These are phyloP conservation scores for Macrosiphum euphorbiae DNA, from an alignment of 2,888 invertebrate genomes.

Conservation along the genomic window DNA sequence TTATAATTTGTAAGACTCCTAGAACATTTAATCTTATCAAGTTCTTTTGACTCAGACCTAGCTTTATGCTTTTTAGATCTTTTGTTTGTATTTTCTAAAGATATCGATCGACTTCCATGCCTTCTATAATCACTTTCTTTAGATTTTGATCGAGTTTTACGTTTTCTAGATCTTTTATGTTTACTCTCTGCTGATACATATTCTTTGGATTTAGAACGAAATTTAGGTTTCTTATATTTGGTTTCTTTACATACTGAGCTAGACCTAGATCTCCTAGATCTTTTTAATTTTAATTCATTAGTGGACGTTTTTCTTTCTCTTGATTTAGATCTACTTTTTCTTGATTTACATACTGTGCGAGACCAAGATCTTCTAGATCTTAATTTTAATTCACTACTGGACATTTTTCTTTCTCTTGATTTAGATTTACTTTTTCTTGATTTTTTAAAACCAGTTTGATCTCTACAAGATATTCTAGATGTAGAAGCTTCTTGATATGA, in stretches of 20 bases:
- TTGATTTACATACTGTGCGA: slow-evolving; percentile 2
- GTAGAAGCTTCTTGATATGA: background rate
- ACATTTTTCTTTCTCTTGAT: background rate
- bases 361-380: slow-evolving; percentile 26
- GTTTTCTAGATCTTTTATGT: background rate
- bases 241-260: background rate
- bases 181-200: background rate
- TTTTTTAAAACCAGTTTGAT: background rate
- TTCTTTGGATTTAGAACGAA: slow-evolving; percentile 22
- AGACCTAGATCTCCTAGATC: slow-evolving; percentile 25
- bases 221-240: background rate
- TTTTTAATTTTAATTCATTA: slow-evolving; percentile 9
- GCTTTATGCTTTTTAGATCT: background rate
- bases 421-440: slow-evolving; percentile 27
- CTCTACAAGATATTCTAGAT: background rate
- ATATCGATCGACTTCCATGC: background rate
- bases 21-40: slow-evolving; percentile 36
- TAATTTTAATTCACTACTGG: background rate
- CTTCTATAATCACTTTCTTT: background rate
- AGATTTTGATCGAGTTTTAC: background rate
- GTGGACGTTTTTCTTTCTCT: background rate
- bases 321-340: slow-evolving; percentile 25
- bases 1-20: slow-evolving; percentile 4
- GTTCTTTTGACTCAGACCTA: slow-evolving; percentile 27
- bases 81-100: background rate